These are phyloP conservation scores for Tragelaphus buxtoni DNA, from an alignment of 2,113 vertebrate genomes.

Conservation along the genomic window DNA sequence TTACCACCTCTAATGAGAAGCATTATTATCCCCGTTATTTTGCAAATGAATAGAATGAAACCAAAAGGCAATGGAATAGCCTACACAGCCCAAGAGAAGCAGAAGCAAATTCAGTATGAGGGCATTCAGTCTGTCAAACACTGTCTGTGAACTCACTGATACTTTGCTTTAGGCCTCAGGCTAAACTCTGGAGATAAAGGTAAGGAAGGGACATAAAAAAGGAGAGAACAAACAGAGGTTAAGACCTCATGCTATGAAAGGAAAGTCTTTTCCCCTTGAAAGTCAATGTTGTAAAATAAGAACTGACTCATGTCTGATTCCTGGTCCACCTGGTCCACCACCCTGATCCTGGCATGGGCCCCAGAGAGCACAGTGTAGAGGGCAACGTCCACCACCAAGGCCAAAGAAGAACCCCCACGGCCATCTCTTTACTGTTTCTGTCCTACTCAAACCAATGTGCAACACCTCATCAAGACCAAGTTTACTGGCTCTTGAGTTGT, in stretches of 20 bases:
- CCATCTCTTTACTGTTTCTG: neutral
- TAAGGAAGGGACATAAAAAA: neutral
- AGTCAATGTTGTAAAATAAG: neutral
- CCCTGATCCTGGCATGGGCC: neutral
- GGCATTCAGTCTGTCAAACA: neutral
- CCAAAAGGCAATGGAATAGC: neutral
- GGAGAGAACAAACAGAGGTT: neutral
- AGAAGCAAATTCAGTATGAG: neutral
- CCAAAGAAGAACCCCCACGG: fast-evolving
- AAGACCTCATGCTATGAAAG: neutral
- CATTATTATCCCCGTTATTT: neutral
- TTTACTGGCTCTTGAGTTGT: neutral
- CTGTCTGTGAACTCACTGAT: neutral
- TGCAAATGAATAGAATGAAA: neutral
- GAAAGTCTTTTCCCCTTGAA: neutral
- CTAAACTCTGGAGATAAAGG: neutral
- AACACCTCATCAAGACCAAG: neutral
- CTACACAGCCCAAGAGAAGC: neutral
- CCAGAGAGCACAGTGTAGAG: neutral
- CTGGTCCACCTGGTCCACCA: neutral
- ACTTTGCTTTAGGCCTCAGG: neutral
- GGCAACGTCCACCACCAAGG: neutral
- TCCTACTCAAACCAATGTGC: neutral
- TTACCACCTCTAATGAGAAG: neutral
- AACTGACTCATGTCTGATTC: neutral